A percentile compares a stretch with the other conserved stretches of the same genome.
phyloP scores from a whole-genome alignment of 1,140 invertebrate genomes.

The Drosophila rufa region DNA sequence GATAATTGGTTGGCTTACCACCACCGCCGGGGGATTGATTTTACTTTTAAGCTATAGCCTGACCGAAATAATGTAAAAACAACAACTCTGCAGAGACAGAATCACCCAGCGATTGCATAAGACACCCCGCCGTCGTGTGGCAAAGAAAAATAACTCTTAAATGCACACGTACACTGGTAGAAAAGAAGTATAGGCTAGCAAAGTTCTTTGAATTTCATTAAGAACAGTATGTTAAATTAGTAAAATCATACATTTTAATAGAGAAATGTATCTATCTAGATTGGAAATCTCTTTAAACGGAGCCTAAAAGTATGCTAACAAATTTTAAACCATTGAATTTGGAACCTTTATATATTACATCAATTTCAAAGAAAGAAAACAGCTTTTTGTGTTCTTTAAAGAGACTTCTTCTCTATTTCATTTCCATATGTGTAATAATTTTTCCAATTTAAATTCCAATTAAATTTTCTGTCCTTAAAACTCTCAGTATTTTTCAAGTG shows the following conservation, averaged over 20 bases:
- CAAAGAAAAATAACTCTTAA: constrained; percentile 29
- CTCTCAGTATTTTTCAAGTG: neutral
- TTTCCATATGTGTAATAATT: neutral
- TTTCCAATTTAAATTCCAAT: neutral
- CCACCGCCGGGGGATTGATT: constrained; percentile 12
- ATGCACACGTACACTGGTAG: constrained; percentile 14
- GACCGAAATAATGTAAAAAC: constrained; percentile 2
- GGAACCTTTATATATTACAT: no score
- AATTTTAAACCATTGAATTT: neutral
- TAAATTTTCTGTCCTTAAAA: neutral
- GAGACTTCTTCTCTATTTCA: no score
- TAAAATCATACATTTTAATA: neutral
- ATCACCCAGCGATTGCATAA: constrained; percentile 41
- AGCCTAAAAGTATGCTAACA: neutral
- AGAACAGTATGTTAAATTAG: no score
- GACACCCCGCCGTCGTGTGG: neutral
- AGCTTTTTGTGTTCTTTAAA: no score
- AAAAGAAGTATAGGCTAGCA: neutral
- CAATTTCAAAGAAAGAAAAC: no score
- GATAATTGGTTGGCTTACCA: constrained; percentile 29
- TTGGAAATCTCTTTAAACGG: neutral
- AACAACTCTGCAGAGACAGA: constrained; percentile 11
- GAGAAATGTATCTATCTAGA: neutral
- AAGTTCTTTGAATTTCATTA: neutral
- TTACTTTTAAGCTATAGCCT: constrained; percentile 10